These are phyloP conservation scores for Geodia barretti DNA, from an alignment of 37 sponge, comb jelly and placozoan genomes.

Conservation along the genomic window DNA sequence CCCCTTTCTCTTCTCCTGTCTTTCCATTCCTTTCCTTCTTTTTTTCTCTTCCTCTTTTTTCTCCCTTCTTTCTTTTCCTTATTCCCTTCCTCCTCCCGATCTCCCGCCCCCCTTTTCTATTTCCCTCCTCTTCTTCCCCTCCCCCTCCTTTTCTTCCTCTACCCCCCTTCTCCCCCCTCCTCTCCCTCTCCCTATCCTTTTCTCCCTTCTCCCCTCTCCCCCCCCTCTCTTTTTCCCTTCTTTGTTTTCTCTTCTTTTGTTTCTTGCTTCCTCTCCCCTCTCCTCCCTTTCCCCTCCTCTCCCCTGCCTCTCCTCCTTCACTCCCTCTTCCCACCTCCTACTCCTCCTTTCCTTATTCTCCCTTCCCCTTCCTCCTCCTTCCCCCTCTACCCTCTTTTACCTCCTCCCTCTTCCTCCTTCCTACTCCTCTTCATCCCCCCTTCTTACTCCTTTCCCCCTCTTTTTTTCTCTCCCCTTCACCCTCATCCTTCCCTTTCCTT, in stretches of 20 bases:
- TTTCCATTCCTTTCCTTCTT: neutral
- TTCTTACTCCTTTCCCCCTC: too few species aligned
- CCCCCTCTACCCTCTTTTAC: too few species aligned
- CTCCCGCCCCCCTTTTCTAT: neutral
- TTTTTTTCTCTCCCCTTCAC: too few species aligned
- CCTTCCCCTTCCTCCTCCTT: too few species aligned
- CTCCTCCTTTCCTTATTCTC: too few species aligned
- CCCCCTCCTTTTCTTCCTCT: neutral
- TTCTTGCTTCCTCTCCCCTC: neutral
- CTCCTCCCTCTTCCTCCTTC: too few species aligned
- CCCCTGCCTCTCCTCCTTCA: too few species aligned
- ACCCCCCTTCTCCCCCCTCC: neutral
- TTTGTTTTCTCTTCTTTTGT: neutral
- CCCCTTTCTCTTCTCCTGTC: neutral
- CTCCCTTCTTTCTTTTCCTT: neutral
- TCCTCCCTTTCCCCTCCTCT: too few species aligned
- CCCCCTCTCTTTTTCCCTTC: conserved; percentile 6
- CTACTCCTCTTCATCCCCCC: too few species aligned
- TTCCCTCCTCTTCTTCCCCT: neutral
- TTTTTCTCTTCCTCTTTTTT: neutral
- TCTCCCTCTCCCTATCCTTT: neutral
- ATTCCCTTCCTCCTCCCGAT: neutral
- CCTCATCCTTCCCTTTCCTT: too few species aligned
- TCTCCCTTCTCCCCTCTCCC: neutral
- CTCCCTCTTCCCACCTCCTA: too few species aligned